phyloP scores from a whole-genome alignment of 2,797 vertebrate species.

The Thripadectes ignobilis region DNA sequence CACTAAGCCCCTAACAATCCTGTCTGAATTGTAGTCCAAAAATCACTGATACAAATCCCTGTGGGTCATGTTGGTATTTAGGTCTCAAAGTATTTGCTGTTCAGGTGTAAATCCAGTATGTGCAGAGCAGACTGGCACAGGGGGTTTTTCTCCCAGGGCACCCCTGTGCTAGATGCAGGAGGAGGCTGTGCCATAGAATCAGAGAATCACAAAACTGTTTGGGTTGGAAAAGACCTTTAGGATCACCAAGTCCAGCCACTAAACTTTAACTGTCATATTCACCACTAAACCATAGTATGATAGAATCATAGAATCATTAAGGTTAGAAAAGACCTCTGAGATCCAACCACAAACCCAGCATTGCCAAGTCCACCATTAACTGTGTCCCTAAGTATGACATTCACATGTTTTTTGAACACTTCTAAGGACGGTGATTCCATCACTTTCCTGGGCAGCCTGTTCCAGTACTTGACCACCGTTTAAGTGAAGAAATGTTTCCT shows the following conservation, averaged over 20 bases:
- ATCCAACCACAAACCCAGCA: neutral
- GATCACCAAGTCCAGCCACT: neutral
- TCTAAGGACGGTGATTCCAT: neutral
- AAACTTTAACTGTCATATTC: neutral
- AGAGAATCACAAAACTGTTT: neutral
- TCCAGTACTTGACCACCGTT: neutral
- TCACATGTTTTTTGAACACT: accelerated
- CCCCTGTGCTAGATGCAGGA: neutral
- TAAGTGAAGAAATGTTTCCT: neutral
- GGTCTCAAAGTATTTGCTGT: neutral
- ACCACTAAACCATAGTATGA: neutral
- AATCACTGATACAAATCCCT: neutral
- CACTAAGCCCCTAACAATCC: neutral
- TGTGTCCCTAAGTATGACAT: neutral
- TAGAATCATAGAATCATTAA: accelerated
- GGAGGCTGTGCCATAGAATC: neutral
- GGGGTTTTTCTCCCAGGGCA: neutral
- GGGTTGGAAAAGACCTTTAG: neutral
- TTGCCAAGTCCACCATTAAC: neutral
- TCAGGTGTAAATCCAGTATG: neutral
- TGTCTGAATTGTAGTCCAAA: neutral
- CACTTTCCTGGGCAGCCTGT: neutral
- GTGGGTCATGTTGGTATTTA: neutral
- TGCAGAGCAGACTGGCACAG: neutral
- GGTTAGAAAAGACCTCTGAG: neutral